Base-by-base conservation (phyloP, 2,797 vertebrate genomes). In the Halcyon leucocephala region DNA sequence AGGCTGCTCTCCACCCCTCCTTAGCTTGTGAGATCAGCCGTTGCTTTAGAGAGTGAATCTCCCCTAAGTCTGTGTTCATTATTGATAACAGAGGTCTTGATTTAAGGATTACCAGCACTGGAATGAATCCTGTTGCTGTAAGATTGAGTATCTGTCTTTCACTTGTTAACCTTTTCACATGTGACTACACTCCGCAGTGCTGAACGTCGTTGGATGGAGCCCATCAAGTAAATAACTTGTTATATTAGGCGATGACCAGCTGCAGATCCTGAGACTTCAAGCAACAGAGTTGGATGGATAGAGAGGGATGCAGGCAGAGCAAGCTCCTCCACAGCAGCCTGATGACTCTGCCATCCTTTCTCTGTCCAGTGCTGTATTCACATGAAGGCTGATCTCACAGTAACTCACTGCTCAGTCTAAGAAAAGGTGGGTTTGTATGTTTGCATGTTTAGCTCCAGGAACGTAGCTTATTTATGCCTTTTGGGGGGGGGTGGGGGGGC, bases 281-380 rank as follows among this genome's bases (percentile, higher is more conserved):
- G 51, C 14, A 62, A 12, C 3, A n/a, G 14, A 12, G 3, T 62
- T 33, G 9, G 10, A 31, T 82, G 86, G 77, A 16, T 20, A 12
- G 2, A 51, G 4, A 18, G 6, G 13, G 25, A 10, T 35, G 11
- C 14, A 64, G 10, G 42, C 18, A 57, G 26, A 14, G 2, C 3
- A 64, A 19, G 28, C 21, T 9, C 13, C 85, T 52, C 15, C 7
- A 5, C 0, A 0, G 11, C 0, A 2, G 14, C 26, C 6, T 18
- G 26, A 57, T 49, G 26, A 25, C 19, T 73, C 14, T 18, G 1
- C 33, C 3, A 14, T 42, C 10, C 20, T 66, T 86, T 49, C 28
- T 24, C 48, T 9, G 3, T 35, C 86, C 41, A 54, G 46, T 4
- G 5, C 10, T 81, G 2, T 14, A 24, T n/a, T 57, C 0, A 0